A percentile compares a stretch with the other conserved stretches of the same genome.
Conservation (phyloP, 2,113 vertebrate species). For the Hemiscyllium ocellatum region DNA sequence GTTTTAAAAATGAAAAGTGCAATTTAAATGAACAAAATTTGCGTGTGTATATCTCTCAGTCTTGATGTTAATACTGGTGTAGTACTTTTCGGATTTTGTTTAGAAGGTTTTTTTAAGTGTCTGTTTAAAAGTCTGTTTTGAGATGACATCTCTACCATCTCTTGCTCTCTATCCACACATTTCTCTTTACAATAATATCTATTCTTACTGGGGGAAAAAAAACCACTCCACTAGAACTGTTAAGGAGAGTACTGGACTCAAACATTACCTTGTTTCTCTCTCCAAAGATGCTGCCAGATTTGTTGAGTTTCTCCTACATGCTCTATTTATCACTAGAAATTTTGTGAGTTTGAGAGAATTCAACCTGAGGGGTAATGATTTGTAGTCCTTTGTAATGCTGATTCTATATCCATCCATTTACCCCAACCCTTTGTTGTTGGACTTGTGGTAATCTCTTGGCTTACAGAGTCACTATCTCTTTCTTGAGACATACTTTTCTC, state of each 20-base stretch:
- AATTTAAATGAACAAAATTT: constrained; percentile 32
- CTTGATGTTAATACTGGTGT: constrained; percentile 40
- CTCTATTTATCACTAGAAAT: neutral
- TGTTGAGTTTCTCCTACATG: too few relatives aligned
- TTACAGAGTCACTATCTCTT: neutral
- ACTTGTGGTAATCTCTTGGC: neutral
- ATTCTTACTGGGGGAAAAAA: constrained; percentile 43
- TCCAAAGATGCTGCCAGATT: too few relatives aligned
- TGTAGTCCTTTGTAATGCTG: neutral
- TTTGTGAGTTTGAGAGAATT: neutral
- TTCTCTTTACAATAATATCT: constrained; percentile 41
- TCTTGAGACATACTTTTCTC: neutral
- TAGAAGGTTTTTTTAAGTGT: constrained; percentile 49
- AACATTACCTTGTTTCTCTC: too few relatives aligned
- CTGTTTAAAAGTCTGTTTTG: constrained; percentile 39
- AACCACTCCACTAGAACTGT: too few relatives aligned
- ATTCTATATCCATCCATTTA: neutral
- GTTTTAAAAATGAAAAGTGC: constrained; percentile 31
- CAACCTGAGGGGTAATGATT: neutral
- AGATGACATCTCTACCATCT: neutral
- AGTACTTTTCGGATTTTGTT: constrained; percentile 67
- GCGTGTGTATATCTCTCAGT: constrained; percentile 33
- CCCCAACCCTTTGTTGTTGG: neutral
- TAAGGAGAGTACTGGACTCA: too few relatives aligned
- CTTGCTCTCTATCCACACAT: neutral